phyloP scores from a whole-genome alignment of 1,140 invertebrate genomes.

The Eupeodes corollae region DNA sequence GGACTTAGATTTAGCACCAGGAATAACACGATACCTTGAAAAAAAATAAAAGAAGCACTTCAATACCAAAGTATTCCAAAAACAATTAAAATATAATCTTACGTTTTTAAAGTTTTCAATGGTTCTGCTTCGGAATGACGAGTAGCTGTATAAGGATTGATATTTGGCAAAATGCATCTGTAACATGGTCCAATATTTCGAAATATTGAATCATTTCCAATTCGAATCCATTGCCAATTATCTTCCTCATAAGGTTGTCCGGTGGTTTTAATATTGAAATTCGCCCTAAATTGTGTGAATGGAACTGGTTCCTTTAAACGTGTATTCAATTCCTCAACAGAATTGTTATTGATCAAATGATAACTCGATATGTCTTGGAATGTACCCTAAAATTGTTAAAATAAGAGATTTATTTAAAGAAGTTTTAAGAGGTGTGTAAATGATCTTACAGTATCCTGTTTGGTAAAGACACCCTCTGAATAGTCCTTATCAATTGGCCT shows the following conservation, averaged over 20 bases:
- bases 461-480: no score
- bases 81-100: conserved; percentile 29
- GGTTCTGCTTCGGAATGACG: conserved; percentile 39
- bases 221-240: conserved; percentile 37
- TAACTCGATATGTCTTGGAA: no score
- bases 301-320: conserved; percentile 18
- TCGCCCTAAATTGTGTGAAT: conserved; percentile 41
- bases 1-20: no score
- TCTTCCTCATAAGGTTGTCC: conserved; percentile 40
- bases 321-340: conserved; percentile 39
- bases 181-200: conserved; percentile 18
- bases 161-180: conserved; percentile 41
- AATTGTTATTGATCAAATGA: conserved; percentile 8
- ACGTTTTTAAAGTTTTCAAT: conserved; percentile 37
- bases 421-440: no score
- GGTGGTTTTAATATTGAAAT: conserved; percentile 40
- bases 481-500: neutral
- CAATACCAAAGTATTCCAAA: no score
- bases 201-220: conserved; percentile 23
- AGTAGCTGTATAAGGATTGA: conserved; percentile 41
- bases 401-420: no score
- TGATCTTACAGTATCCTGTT: no score
- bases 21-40: no score
- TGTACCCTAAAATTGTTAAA: no score
- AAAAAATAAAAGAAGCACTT: no score